Conservation (phyloP, 2,113 vertebrate genomes). For the Emydocephalus ijimae region DNA sequence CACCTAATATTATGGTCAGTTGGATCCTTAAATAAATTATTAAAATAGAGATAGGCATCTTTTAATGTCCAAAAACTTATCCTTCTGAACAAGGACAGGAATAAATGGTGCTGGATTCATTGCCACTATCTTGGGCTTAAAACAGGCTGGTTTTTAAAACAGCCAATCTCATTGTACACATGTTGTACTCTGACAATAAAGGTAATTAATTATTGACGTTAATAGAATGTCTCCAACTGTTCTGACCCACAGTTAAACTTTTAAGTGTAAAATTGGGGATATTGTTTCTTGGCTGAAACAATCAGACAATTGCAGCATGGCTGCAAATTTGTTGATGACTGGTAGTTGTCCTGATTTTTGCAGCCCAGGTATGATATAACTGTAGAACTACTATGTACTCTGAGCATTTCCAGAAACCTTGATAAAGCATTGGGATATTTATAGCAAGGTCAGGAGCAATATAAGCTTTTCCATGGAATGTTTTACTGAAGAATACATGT, state of each 20-base stretch:
- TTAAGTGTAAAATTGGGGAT: neutral
- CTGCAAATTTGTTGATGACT: neutral
- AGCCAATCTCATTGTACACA: too few species aligned
- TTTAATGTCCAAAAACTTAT: neutral
- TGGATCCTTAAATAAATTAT: neutral
- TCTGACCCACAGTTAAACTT: neutral
- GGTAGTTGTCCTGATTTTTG: neutral
- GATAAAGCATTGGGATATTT: neutral
- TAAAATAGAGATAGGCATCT: neutral
- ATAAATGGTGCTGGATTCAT: neutral
- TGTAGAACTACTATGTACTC: neutral
- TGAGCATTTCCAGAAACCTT: neutral
- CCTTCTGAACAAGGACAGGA: neutral
- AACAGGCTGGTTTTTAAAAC: neutral
- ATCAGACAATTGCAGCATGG: neutral
- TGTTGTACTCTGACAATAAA: too few species aligned
- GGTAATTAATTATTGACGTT: neutral
- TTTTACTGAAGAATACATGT: neutral
- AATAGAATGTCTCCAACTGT: neutral
- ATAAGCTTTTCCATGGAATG: neutral
- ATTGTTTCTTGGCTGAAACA: neutral
- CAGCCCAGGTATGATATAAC: neutral
- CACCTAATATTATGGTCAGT: neutral
- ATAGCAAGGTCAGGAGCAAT: neutral
- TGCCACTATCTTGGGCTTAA: neutral